These are phyloP conservation scores for Procambarus virginalis DNA, from an alignment of 1,140 invertebrate genomes.

Conservation along the genomic window DNA sequence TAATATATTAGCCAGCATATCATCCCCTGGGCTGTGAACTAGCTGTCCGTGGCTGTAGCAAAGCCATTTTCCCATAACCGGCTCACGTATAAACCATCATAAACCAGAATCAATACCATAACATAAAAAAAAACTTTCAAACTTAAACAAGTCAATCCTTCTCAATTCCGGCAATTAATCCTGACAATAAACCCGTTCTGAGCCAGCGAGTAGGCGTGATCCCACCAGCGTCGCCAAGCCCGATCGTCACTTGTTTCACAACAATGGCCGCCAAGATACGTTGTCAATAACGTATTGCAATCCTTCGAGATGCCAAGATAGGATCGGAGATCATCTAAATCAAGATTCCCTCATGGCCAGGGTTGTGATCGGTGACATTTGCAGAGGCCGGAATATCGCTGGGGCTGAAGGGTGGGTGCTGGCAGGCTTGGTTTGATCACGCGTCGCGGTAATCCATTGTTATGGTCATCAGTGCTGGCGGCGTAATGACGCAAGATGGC, in stretches of 20 bases:
- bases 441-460: constrained; percentile 57
- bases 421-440: constrained; percentile 35
- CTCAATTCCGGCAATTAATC: constrained; percentile 62
- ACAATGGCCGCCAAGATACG: no score
- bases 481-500: constrained; percentile 38
- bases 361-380: no score
- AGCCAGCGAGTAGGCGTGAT: constrained; percentile 39
- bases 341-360: no score
- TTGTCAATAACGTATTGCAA: no score
- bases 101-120: constrained; percentile 20
- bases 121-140: constrained; percentile 13
- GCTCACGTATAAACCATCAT: constrained; percentile 31
- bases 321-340: no score
- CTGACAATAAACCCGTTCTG: constrained; percentile 57
- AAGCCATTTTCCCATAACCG: not conserved
- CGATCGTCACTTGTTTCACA: not conserved
- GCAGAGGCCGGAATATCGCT: no score
- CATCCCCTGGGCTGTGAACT: no score
- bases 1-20: no score
- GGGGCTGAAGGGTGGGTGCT: not conserved
- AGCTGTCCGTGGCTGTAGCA: no score
- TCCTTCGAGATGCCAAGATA: no score
- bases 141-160: constrained; percentile 57
- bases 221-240: constrained; percentile 27
- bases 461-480: constrained; percentile 54